Evolutionary conservation across 2,113 vertebrate genomes (phyloP).

Genomic region (Euleptes europaea): DNA sequence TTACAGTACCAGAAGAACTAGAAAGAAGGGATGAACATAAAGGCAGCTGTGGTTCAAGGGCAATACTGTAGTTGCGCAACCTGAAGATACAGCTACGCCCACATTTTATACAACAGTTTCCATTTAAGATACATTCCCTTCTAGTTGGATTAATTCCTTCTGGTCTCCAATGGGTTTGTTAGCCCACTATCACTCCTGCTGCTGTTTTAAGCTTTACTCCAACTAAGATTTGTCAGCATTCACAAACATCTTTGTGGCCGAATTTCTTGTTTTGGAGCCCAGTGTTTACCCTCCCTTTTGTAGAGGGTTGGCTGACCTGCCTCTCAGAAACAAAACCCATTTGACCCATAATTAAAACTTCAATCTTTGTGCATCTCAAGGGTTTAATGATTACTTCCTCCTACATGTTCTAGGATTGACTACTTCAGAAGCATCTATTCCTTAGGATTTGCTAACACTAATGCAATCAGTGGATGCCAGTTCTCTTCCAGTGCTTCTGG

Average conservation of each 20-base stretch:
- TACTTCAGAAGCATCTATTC: background rate
- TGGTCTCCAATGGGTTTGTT: background rate
- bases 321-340: background rate
- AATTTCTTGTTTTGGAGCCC: background rate
- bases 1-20: background rate
- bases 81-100: background rate
- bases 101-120: background rate
- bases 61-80: background rate
- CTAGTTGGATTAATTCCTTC: background rate
- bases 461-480: background rate
- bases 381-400: background rate
- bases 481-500: background rate
- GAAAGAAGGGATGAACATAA: background rate
- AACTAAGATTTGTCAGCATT: background rate
- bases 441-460: background rate
- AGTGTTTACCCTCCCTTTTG: background rate
- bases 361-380: background rate
- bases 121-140: background rate
- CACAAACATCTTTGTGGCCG: background rate
- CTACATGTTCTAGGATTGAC: background rate
- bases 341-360: background rate
- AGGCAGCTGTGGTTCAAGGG: background rate
- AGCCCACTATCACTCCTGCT: background rate
- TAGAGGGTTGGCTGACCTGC: background rate
- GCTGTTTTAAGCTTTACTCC: background rate